phyloP scores from a whole-genome alignment of 1,140 invertebrate species.

The Homarus americanus region DNA sequence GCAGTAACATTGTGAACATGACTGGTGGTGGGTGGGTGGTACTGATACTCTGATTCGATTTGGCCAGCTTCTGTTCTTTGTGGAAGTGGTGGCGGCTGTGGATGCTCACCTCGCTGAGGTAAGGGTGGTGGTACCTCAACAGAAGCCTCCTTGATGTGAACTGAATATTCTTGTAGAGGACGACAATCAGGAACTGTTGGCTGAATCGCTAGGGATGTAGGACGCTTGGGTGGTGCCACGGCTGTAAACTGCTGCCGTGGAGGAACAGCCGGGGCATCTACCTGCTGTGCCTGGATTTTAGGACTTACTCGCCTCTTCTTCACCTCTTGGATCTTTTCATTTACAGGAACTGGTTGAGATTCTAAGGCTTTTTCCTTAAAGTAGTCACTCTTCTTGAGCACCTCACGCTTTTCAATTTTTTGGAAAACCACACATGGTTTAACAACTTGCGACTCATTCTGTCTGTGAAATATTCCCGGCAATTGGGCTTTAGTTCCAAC shows the following conservation, averaged over 20 bases:
- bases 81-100: conserved; percentile 65
- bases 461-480: conserved; percentile 55
- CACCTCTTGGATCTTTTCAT: background rate
- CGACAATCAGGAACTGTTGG: conserved; percentile 72
- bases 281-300: conserved; percentile 21
- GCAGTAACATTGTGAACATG: conserved; percentile 7
- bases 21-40: conserved; percentile 1
- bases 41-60: conserved; percentile 9
- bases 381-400: conserved; percentile 45
- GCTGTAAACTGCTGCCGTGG: conserved; percentile 35
- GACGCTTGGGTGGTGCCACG: conserved; percentile 47
- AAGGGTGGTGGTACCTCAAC: conserved; percentile 56
- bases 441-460: conserved; percentile 23
- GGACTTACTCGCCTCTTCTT: conserved; percentile 9
- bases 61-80: background rate
- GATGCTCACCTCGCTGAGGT: conserved; percentile 60
- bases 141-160: background rate
- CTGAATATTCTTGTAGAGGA: background rate
- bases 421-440: conserved; percentile 44
- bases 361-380: conserved; percentile 52
- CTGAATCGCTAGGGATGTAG: conserved; percentile 65
- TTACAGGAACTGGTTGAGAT: conserved; percentile 16
- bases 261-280: conserved; percentile 5
- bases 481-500: conserved; percentile 32
- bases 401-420: conserved; percentile 59